Evolutionary conservation across 2,797 vertebrate genomes (phyloP).

Genomic region (Pogonophryne albipinna): DNA sequence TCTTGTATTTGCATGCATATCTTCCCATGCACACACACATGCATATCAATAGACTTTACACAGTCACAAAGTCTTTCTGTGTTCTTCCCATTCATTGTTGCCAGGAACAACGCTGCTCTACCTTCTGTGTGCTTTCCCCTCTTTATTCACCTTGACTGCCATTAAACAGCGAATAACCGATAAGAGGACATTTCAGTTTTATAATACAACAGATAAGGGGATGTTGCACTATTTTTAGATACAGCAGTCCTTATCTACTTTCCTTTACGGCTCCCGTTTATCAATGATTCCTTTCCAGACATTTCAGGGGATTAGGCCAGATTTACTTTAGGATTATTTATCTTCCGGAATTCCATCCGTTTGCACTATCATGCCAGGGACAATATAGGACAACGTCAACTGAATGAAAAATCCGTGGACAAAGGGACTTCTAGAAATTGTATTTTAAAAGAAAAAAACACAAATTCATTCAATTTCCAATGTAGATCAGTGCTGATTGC

Average conservation of each 20-base stretch:
- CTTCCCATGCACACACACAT: slow-evolving; percentile 8
- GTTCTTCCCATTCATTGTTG: slow-evolving; percentile 35
- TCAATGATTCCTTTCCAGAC: slow-evolving; percentile 70
- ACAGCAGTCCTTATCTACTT: slow-evolving; percentile 66
- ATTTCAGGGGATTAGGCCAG: slow-evolving; percentile 71
- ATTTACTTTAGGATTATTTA: slow-evolving; percentile 69
- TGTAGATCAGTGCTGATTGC: neutral
- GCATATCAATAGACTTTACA: neutral
- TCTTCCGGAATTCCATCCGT: slow-evolving; percentile 52
- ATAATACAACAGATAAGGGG: slow-evolving; percentile 67
- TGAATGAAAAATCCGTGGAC: slow-evolving; percentile 36
- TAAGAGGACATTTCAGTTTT: slow-evolving; percentile 72
- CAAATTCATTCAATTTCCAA: slow-evolving; percentile 9
- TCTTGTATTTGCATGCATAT: slow-evolving; percentile 34
- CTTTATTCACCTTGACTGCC: slow-evolving; percentile 69
- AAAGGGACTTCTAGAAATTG: slow-evolving; percentile 26
- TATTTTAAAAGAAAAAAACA: neutral
- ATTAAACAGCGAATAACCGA: slow-evolving; percentile 69
- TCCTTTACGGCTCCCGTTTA: slow-evolving; percentile 68
- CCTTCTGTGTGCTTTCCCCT: neutral
- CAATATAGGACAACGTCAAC: slow-evolving; percentile 52
- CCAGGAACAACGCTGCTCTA: neutral
- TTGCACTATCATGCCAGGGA: slow-evolving; percentile 58
- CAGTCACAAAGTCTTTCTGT: neutral
- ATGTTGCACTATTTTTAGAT: slow-evolving; percentile 56